Evolutionary conservation across 2,113 vertebrate genomes (phyloP), one percentile per base, ranked within the genome.

Genomic region (Zosterops pallidus): DNA sequence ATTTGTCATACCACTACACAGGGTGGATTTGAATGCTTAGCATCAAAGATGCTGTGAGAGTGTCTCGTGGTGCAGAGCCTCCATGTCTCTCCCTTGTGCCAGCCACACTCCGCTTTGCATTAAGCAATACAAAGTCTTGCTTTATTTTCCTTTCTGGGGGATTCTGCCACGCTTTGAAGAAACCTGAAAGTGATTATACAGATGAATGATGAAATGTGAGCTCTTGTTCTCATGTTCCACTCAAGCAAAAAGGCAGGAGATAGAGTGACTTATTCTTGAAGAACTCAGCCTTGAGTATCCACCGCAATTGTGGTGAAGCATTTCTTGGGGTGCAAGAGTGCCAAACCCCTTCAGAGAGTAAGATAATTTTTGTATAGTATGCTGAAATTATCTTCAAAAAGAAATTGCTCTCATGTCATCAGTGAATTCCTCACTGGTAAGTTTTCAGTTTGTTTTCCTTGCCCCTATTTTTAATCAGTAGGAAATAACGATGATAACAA

Each of bases 141-240:
- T 92, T 85, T 72, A 67, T 72, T 86, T 94, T 46, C 18, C n/a
- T 63, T 85, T 68, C 4, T 2, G 22, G 24, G 60, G 70, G 37
- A 87, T 79, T 84, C 70, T 70, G 52, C 26, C 62, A 50, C 5
- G 20, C 72, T 89, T 50, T 89, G 83, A 82, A 83, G 44, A 59
- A 88, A 52, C 57, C 72, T 93, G 83, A 83, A 92, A 87, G 63
- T 72, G 67, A 95, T 92, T 88, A 95, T 14, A 88, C 20, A 63
- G 62, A 70, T 20, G 31, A 83, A 69, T 42, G 42, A 79, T 77
- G 83, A 97, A 94, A 92, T 22, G 23, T 28, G 47, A 96, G 49
- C 67, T 74, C 55, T 46, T 29, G 13, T 47, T 92, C 80, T 87
- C 23, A 29, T 31, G 35, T 76, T 79, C 62, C 35, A 46, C 42